Evolutionary conservation across 1,140 invertebrate genomes (phyloP), one percentile per base, ranked within the genome.

Genomic region (Leptopilina boulardi): DNA sequence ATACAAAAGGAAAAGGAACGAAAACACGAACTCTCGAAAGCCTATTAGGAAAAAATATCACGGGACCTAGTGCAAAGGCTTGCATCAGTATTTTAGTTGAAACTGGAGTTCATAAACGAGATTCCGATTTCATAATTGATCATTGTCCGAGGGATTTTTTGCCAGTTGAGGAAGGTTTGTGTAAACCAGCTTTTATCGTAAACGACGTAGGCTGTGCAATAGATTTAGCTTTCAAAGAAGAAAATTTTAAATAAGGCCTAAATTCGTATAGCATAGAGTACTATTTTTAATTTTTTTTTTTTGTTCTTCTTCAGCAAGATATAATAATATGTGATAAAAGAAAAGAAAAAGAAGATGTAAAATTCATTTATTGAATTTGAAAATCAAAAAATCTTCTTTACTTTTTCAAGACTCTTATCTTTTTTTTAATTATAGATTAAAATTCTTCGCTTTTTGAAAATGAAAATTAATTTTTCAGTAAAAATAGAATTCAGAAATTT

Each of bases 21-120:
- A 82, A 81, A 26, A 77, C 77, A 2, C 82, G 86, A 23, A 84
- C 81, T 10, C 44, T 89, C 41, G 84, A 89, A 26, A 82, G 75
- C 10, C 38, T 90, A 0, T 59, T 88, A 19, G 77, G 86, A 1
- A 82, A 85, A 13, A 77, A 87, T 71, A 72, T 84, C 47, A 77
- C 73, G 5, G 70, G 77, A 2, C 86, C 84, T 1, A 87, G 70
- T 51, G 82, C 87, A 0, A 89, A 89, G 82, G 86, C 87, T 51
- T 91, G 91, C 77, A 87, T 89, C 75, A 91, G 90, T 85, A 87
- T 91, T 82, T 86, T 91, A 80, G 91, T 91, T 13, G 89, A 91
- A 80, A 91, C 89, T 8, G 89, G 83, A 18, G 87, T 88, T 2
- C 87, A 88, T 26, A 76, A 76, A 74, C 73, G 82, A 34, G 80